These are phyloP conservation scores for Chymomyza amoena DNA, from an alignment of 2,888 invertebrate species.

Conservation along the genomic window DNA sequence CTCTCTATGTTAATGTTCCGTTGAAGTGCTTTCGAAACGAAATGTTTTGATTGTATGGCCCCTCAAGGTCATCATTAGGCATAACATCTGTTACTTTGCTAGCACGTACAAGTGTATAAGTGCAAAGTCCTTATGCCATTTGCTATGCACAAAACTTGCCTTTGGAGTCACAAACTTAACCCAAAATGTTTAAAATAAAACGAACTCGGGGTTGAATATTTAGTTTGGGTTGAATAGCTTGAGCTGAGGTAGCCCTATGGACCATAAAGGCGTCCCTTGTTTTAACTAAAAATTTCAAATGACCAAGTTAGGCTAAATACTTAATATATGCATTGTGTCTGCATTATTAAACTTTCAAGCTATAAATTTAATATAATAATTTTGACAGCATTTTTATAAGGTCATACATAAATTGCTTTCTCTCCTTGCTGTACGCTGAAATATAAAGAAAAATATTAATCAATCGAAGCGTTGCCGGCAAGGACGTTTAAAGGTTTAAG, in stretches of 20 bases:
- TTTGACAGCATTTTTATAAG: too few relatives aligned
- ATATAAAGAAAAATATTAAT: too few relatives aligned
- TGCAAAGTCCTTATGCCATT: background rate
- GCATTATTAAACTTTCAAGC: too few relatives aligned
- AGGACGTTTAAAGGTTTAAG: too few relatives aligned
- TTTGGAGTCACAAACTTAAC: background rate
- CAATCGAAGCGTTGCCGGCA: too few relatives aligned
- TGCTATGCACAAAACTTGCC: background rate
- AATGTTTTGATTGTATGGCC: background rate
- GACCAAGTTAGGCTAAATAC: background rate
- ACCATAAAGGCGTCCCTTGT: background rate
- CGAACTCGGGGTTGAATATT: background rate
- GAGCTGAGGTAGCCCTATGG: background rate
- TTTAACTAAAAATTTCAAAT: background rate
- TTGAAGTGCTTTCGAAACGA: slow-evolving; percentile 28
- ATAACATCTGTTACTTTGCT: background rate
- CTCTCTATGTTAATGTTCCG: slow-evolving; percentile 38
- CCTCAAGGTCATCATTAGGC: background rate
- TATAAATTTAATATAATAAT: too few relatives aligned
- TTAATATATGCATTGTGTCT: too few relatives aligned
- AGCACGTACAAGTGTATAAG: background rate
- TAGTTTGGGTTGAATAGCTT: background rate
- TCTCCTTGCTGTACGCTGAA: too few relatives aligned
- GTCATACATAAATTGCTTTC: too few relatives aligned
- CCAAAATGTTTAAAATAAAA: background rate